Percentiles rank a stretch among this genome's conserved stretches.
These are phyloP conservation scores for Megastigmus dorsalis DNA, from an alignment of 2,888 invertebrate genomes.

Conservation along the genomic window DNA sequence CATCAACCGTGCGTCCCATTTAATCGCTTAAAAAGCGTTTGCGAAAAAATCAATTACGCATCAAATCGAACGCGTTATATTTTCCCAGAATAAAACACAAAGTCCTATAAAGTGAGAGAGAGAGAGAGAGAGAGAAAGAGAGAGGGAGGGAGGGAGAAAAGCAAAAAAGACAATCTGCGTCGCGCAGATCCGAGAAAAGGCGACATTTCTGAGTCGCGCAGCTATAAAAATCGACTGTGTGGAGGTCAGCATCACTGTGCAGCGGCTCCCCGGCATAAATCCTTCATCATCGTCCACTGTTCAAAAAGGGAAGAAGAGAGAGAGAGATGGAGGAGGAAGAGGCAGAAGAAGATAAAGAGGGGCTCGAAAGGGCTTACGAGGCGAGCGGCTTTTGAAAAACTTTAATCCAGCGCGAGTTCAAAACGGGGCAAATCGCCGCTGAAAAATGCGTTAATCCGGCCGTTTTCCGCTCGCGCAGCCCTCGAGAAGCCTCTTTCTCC, in stretches of 20 bases:
- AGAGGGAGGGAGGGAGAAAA: no score
- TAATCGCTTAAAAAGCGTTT: no score
- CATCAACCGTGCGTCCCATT: no score
- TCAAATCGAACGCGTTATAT: no score
- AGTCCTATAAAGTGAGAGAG: no score
- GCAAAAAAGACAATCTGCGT: no score
- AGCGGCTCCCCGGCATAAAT: constrained; percentile 25
- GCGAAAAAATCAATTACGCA: no score
- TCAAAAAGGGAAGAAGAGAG: not conserved
- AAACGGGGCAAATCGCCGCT: constrained; percentile 3
- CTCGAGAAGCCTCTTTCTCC: no score
- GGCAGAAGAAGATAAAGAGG: constrained; percentile 31
- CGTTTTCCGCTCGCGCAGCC: not conserved
- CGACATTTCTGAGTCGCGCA: constrained; percentile 10
- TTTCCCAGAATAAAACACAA: no score
- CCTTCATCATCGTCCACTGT: constrained; percentile 30
- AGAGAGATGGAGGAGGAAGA: not conserved
- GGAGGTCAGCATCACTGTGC: constrained; percentile 9
- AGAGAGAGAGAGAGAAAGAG: no score
- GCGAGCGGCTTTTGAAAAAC: constrained; percentile 33
- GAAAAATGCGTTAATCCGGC: constrained; percentile 24
- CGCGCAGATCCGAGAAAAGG: no score
- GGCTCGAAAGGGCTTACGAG: constrained; percentile 23
- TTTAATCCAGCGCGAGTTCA: constrained; percentile 32
- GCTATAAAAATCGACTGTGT: constrained; percentile 4